Evolutionary conservation across 2,113 vertebrate species (phyloP), one percentile per base, ranked within the genome.

Genomic region (Atlantisia rogersi): DNA sequence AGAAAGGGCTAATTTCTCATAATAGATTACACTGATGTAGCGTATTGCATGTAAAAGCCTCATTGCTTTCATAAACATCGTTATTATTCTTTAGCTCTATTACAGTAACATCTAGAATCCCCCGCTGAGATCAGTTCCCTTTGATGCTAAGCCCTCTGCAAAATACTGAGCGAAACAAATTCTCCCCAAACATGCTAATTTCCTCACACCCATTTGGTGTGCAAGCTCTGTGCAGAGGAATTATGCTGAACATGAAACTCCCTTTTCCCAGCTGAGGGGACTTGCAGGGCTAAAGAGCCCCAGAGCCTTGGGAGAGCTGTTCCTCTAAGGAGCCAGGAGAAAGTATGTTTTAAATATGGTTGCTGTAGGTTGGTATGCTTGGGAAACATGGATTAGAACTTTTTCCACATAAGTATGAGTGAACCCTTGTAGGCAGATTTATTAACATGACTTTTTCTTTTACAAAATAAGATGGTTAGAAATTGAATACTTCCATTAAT

Each of bases 121-220:
- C 59, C 65, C 63, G 68, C 78, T 88, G 84, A 67, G 55, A 55
- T 67, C n/a, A 46, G 24, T 59, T 91, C 48, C 58, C 19, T 56
- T 55, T 8, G 6, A 50, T 76, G 60, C 39, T 74, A 79, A 83
- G 26, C 6, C 3, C 7, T 12, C 6, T 60, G 24, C 10, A 71
- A 87, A 90, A 78, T 19, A 50, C 3, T 0, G 14, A 6, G 13
- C 13, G n/a, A 55, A 73, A 55, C 6, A 65, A 64, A 56, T 68
- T 50, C 39, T 76, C 3, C 6, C 3, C 26, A 19, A 5, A 40
- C 4, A 1, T 37, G 19, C 31, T 81, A 2, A 48, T 35, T 22
- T 32, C 24, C 39, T 46, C 56, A 40, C 44, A 3, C 14, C 1
- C n/a, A 5, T 60, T 24, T 31, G 76, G 7, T 0, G 0, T 17